A percentile compares a stretch with the other conserved stretches of the same genome.
These are phyloP conservation scores for Axinella damicornis DNA, from an alignment of 37 sponge, comb jelly and placozoan genomes.

Conservation along the genomic window DNA sequence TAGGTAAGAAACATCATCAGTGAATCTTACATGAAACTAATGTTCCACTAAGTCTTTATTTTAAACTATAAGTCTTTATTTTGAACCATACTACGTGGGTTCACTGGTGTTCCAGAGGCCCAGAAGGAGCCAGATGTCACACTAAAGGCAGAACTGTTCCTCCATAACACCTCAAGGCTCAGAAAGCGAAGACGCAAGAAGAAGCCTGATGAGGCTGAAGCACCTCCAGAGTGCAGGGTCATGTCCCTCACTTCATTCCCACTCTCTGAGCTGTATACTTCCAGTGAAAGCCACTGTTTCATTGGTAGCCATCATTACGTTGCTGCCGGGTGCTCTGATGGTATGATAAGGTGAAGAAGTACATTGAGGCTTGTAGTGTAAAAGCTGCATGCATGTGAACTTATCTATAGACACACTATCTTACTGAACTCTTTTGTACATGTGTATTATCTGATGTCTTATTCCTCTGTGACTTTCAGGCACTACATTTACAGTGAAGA, in stretches of 20 bases:
- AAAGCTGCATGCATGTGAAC: not conserved
- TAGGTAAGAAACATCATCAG: not conserved
- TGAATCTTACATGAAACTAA: not conserved
- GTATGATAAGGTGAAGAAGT: conserved; percentile 56
- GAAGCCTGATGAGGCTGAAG: not conserved
- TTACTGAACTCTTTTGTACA: not conserved
- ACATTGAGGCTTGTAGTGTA: no score
- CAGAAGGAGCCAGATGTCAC: not conserved
- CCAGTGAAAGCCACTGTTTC: not conserved
- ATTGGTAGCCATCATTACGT: conserved; percentile 35
- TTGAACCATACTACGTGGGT: no score
- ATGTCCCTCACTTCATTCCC: conserved; percentile 71
- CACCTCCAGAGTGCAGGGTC: conserved; percentile 68
- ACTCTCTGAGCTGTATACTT: conserved; percentile 3
- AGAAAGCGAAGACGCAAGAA: conserved; percentile 22
- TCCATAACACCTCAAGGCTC: conserved; percentile 10
- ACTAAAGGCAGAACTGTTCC: conserved; percentile 27
- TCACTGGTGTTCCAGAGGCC: not conserved
- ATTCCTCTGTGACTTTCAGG: conserved; percentile 23
- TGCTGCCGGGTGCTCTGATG: conserved; percentile 80
- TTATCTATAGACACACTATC: not conserved
- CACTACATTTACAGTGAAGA: conserved; percentile 57
- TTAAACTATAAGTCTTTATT: no score
- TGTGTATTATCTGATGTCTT: no score
- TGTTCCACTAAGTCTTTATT: no score